Evolutionary conservation across 2,113 vertebrate species (phyloP).

Genomic region (Riparia riparia): DNA sequence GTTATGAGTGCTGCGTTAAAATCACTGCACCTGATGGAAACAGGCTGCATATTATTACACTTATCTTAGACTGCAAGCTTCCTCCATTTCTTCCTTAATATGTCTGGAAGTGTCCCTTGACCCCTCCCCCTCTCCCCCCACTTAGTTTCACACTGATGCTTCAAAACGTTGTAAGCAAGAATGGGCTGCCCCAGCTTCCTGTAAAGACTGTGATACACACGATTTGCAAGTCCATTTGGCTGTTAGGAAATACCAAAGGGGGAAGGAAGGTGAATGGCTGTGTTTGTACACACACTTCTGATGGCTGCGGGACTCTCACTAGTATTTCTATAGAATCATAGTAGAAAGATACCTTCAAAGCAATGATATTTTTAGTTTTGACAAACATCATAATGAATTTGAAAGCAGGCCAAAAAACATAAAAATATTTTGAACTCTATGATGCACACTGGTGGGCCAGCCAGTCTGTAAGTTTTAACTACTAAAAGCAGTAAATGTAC

Average conservation of each 20-base stretch:
- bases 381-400: background rate
- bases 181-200: background rate
- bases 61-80: background rate
- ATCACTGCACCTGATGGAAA: background rate
- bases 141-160: background rate
- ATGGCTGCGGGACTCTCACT: background rate
- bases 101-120: background rate
- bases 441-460: background rate
- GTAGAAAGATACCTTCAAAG: background rate
- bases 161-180: background rate
- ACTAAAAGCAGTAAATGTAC: background rate
- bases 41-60: background rate
- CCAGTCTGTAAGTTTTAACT: background rate
- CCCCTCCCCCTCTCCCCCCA: too few relatives aligned
- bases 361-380: background rate
- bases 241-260: background rate
- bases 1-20: background rate
- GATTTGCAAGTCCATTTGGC: background rate
- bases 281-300: background rate
- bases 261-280: background rate
- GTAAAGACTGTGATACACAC: rapidly evolving
- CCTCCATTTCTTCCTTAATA: background rate
- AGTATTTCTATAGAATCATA: rapidly evolving
- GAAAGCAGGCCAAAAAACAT: background rate
- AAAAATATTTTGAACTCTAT: background rate